Conservation (phyloP, 2,113 vertebrate species). For the Ciconia boyciana region DNA sequence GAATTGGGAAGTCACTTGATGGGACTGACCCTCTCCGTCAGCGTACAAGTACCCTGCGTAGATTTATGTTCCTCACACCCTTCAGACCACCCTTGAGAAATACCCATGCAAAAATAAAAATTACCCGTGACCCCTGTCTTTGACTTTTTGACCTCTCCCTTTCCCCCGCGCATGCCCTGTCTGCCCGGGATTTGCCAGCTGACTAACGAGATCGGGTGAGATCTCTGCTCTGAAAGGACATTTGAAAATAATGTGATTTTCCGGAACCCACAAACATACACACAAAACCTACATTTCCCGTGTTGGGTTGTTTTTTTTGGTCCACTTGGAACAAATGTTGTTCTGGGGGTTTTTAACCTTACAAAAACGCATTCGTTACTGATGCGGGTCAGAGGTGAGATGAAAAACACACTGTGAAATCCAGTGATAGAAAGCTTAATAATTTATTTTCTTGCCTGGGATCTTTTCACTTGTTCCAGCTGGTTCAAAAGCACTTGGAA, state of each 20-base stretch:
- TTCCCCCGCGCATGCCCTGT: background rate
- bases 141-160: slow-evolving; percentile 20
- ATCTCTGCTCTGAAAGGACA: background rate
- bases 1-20: background rate
- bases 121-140: slow-evolving; percentile 25
- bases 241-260: slow-evolving; percentile 20
- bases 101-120: slow-evolving; percentile 36
- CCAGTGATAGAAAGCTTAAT: slow-evolving; percentile 24
- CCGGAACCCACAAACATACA: background rate
- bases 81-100: slow-evolving; percentile 53
- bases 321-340: background rate
- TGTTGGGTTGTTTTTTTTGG: background rate
- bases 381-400: background rate
- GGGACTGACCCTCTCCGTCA: background rate
- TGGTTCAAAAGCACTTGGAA: slow-evolving; percentile 3
- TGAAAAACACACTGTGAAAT: slow-evolving; percentile 24
- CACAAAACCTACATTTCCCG: background rate
- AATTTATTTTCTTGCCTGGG: slow-evolving; percentile 24
- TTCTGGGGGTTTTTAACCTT: background rate
- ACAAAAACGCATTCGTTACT: background rate
- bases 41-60: background rate
- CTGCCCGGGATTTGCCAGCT: background rate
- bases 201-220: slow-evolving; percentile 11
- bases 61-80: slow-evolving; percentile 21
- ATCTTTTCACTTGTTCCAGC: slow-evolving; percentile 5